Base-by-base conservation (phyloP, 2,797 vertebrate species). In the Psittacula echo region DNA sequence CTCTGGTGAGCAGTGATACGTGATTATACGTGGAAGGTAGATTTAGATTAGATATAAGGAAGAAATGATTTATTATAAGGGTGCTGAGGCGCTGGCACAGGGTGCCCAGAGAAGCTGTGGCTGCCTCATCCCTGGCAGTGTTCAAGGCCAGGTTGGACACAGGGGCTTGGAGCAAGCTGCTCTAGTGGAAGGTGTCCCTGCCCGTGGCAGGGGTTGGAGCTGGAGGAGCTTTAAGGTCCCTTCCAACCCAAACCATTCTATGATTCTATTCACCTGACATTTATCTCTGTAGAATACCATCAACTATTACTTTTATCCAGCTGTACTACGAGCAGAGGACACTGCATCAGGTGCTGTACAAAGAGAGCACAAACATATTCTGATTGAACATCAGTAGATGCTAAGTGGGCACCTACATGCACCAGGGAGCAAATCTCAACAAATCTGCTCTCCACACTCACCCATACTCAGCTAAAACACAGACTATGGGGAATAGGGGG, bases 1-100 rank as follows among this genome's bases (percentile, higher is more conserved):
- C 22, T 24, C 19, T 4, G 51, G 29, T 48, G 39, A 65, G 5
- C 0, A 23, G 8, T 3, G 47, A 6, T 3, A n/a, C 14, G 3
- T 2, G 4, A 7, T 58, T 23, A 34, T 10, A 11, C 14, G 8
- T 58, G 56, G 21, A 58, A 23, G n/a, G 56, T 7, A 58, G 21
- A 58, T 15, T 58, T 15, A 23, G 54, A 23, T 58, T 1, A 15
- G 54, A 3, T 58, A 7, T 34, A 2, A 34, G n/a, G 54, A 47
- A 47, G 45, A 47, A 47, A 47, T 47, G 3, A 47, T 47, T 47
- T 47, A 47, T 47, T 47, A 22, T 47, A 47, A 22, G 21, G 45
- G 45, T 22, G 45, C 45, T 47, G 45, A 45, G 45, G 45, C 7
- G 45, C 45, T 44, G 44, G 44, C 19, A 44, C 19, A 44, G 44